A percentile compares a stretch with the other conserved stretches of the same genome.
These are phyloP conservation scores for Platyscapa corneri DNA, from an alignment of 1,140 invertebrate species.

Conservation along the genomic window DNA sequence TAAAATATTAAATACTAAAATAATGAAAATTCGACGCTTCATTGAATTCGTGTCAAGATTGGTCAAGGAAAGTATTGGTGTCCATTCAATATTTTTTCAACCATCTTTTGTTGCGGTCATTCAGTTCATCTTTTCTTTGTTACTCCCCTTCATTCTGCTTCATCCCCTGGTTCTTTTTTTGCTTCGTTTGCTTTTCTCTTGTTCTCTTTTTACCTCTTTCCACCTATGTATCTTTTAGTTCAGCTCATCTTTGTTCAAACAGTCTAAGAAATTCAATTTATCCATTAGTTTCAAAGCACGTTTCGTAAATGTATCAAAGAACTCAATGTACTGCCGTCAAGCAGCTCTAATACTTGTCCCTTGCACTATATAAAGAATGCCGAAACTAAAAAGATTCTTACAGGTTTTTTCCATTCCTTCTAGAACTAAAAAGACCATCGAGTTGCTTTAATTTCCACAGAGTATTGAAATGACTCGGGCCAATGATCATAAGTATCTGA, in stretches of 20 bases:
- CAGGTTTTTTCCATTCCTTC: neutral
- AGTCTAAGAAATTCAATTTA: slow-evolving; percentile 27
- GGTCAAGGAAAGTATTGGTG: neutral
- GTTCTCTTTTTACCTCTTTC: too few relatives aligned
- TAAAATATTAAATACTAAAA: too few relatives aligned
- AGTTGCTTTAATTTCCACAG: neutral
- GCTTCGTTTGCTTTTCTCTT: too few relatives aligned
- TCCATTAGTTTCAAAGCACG: slow-evolving; percentile 36
- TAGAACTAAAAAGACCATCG: neutral
- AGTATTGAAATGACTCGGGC: neutral
- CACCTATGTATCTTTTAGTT: too few relatives aligned
- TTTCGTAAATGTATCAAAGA: slow-evolving; percentile 40
- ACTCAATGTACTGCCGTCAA: neutral
- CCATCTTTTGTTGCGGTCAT: neutral
- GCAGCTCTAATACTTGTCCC: neutral
- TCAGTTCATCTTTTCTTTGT: neutral
- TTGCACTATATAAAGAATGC: neutral
- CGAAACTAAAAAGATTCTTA: slow-evolving; percentile 7
- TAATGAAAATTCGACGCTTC: neutral
- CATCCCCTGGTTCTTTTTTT: too few relatives aligned
- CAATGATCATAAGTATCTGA: neutral
- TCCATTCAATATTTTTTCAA: neutral
- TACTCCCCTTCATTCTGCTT: too few relatives aligned
- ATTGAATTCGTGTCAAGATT: neutral
- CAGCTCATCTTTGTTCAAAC: too few relatives aligned